Evolutionary conservation across 2,113 vertebrate species (phyloP).

Genomic region (Periophthalmodon schlosseri): DNA sequence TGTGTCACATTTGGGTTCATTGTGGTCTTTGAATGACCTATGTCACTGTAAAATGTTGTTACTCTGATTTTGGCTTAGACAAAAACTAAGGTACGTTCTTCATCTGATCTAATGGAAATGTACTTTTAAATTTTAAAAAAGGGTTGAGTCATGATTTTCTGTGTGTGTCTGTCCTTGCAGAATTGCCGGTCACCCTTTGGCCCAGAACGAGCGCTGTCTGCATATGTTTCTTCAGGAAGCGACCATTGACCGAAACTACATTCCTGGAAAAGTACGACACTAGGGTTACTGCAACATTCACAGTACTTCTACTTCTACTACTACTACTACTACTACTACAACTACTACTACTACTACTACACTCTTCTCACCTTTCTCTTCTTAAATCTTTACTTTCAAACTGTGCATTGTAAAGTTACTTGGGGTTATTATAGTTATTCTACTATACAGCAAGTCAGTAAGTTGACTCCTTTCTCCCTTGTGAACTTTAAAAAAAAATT

Average conservation of each 20-base stretch:
- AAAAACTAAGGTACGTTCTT: too few relatives aligned
- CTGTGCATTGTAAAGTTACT: slow-evolving; percentile 52
- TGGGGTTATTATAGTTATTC: slow-evolving; percentile 20
- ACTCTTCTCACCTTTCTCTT: slow-evolving; percentile 76
- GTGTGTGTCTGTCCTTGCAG: slow-evolving; percentile 64
- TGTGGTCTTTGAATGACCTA: too few relatives aligned
- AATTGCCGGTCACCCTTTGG: slow-evolving; percentile 98
- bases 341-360: background rate
- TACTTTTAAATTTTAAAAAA: too few relatives aligned
- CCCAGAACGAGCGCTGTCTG: slow-evolving; percentile 99
- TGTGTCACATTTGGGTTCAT: background rate
- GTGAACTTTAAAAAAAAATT: slow-evolving; percentile 35
- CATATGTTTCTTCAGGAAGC: slow-evolving; percentile 99
- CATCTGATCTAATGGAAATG: too few relatives aligned
- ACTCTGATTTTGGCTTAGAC: too few relatives aligned
- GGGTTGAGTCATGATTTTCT: too few relatives aligned
- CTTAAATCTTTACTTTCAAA: slow-evolving; percentile 33
- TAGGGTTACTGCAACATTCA: slow-evolving; percentile 73
- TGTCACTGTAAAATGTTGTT: too few relatives aligned
- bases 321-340: slow-evolving; percentile 2
- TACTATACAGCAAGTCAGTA: slow-evolving; percentile 13
- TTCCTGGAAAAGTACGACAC: slow-evolving; percentile 98
- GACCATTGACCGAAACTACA: slow-evolving; percentile 96
- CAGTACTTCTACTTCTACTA: slow-evolving; percentile 1
- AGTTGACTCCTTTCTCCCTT: slow-evolving; percentile 17